phyloP scores from a whole-genome alignment of 2,888 invertebrate genomes.

The Spatulosminthurus flaviceps region DNA sequence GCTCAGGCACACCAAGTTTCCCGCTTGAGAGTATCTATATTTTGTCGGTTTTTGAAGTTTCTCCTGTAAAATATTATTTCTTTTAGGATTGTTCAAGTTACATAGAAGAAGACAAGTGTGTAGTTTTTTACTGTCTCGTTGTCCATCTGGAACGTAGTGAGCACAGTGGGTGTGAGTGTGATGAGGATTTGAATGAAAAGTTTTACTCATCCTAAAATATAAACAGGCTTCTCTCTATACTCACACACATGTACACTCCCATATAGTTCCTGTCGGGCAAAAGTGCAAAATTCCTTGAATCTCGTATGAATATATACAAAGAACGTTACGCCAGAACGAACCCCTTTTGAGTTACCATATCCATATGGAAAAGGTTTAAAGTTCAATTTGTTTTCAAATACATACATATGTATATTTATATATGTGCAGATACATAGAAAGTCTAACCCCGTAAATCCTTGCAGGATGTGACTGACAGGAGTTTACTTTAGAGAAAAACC shows the following conservation, averaged over 20 bases:
- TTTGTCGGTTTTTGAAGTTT: too few relatives aligned
- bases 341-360: too few relatives aligned
- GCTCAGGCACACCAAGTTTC: too few relatives aligned
- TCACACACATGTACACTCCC: too few relatives aligned
- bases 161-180: neutral
- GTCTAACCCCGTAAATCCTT: neutral
- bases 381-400: neutral
- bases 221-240: too few relatives aligned
- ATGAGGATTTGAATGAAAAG: constrained; percentile 32
- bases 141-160: neutral
- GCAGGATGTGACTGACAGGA: constrained; percentile 31
- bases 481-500: constrained; percentile 30
- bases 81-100: too few relatives aligned
- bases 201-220: neutral
- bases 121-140: neutral
- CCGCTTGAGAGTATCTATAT: too few relatives aligned
- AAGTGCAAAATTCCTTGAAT: neutral
- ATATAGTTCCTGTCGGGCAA: neutral
- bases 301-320: too few relatives aligned
- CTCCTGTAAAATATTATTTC: too few relatives aligned
- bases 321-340: neutral
- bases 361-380: neutral
- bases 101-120: neutral
- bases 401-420: too few relatives aligned
- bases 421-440: too few relatives aligned